A percentile compares a stretch with the other conserved stretches of the same genome.
phyloP scores from a whole-genome alignment of 2,888 invertebrate species.

The Podabrus alpinus region DNA sequence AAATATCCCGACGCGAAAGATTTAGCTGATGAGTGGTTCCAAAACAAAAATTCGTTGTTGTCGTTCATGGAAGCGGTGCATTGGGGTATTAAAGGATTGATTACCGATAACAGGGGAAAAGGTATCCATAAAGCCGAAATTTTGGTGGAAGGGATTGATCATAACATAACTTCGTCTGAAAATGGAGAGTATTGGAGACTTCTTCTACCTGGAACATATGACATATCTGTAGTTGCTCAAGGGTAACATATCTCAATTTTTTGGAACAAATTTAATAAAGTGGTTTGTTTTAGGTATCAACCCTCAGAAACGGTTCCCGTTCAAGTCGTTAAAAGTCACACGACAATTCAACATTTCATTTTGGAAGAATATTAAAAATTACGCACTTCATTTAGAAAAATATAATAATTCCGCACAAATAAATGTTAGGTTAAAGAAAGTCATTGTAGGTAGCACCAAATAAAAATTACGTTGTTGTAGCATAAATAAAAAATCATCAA shows the following conservation, averaged over 20 bases:
- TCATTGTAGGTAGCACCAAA: neutral
- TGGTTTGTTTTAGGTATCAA: slow-evolving; percentile 57
- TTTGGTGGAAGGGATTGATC: slow-evolving; percentile 75
- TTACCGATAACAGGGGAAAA: slow-evolving; percentile 60
- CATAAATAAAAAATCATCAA: neutral
- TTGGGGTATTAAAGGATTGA: slow-evolving; percentile 70
- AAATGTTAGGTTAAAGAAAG: neutral
- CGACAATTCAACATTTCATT: slow-evolving; percentile 1
- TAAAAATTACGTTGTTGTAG: neutral
- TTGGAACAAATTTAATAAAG: neutral
- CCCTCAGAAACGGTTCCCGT: slow-evolving; percentile 55
- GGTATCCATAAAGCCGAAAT: slow-evolving; percentile 77
- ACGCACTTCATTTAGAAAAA: neutral
- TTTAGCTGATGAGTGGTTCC: slow-evolving; percentile 78
- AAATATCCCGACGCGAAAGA: slow-evolving; percentile 81
- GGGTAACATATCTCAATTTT: slow-evolving; percentile 61
- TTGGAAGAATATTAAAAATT: neutral
- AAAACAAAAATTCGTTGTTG: slow-evolving; percentile 84
- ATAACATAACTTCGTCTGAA: slow-evolving; percentile 77
- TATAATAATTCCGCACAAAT: neutral
- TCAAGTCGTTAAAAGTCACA: slow-evolving; percentile 48
- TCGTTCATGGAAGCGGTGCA: slow-evolving; percentile 83
- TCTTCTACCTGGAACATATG: slow-evolving; percentile 84
- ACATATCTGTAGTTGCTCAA: slow-evolving; percentile 70
- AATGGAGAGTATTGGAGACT: slow-evolving; percentile 95